These are phyloP conservation scores for Syngnathus acus DNA, from an alignment of 2,797 vertebrate species.

Conservation along the genomic window DNA sequence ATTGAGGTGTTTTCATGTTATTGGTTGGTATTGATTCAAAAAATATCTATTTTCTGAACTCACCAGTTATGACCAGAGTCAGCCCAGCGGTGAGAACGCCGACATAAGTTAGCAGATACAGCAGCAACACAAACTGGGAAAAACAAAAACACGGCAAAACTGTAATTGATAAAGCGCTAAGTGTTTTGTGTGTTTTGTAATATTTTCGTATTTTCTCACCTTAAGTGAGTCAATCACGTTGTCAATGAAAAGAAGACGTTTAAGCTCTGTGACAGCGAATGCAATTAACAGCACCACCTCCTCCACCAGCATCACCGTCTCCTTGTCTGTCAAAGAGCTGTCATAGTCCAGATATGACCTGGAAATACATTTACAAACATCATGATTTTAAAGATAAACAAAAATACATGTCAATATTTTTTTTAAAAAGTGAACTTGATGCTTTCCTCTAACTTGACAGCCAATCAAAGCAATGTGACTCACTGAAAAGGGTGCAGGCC, in stretches of 20 bases:
- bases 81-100: slow-evolving; percentile 79
- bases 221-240: slow-evolving; percentile 81
- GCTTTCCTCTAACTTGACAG: background rate
- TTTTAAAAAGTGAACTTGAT: background rate
- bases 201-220: slow-evolving; percentile 53
- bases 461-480: slow-evolving; percentile 44
- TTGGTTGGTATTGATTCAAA: too few relatives aligned
- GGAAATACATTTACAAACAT: slow-evolving; percentile 11
- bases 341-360: slow-evolving; percentile 81
- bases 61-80: slow-evolving; percentile 82
- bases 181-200: too few relatives aligned
- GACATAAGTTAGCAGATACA: slow-evolving; percentile 84
- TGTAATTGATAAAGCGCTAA: background rate
- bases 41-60: slow-evolving; percentile 22
- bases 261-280: slow-evolving; percentile 70
- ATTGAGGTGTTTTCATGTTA: background rate
- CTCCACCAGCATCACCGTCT: slow-evolving; percentile 74
- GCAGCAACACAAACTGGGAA: slow-evolving; percentile 76
- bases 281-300: slow-evolving; percentile 67
- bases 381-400: background rate
- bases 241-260: slow-evolving; percentile 80
- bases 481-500: slow-evolving; percentile 80
- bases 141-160: background rate
- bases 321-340: slow-evolving; percentile 74
- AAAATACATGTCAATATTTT: background rate